phyloP scores from a whole-genome alignment of 2,888 invertebrate species.

The Boloria euphrosyne region DNA sequence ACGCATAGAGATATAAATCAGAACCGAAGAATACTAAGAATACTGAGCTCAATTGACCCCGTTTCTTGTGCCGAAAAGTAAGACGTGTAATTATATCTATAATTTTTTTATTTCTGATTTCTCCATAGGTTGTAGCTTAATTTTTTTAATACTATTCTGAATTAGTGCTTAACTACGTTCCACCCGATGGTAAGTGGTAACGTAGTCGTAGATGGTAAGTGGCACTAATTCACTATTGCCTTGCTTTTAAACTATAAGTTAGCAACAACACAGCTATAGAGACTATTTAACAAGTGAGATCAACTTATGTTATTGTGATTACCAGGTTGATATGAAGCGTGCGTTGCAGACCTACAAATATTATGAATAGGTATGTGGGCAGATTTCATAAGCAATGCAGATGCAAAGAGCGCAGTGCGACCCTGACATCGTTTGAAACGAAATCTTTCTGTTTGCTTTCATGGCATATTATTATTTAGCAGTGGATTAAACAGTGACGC shows the following conservation, averaged over 20 bases:
- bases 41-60: not conserved
- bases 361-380: not conserved
- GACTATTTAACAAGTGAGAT: too few relatives aligned
- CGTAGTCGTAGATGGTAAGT: too few relatives aligned
- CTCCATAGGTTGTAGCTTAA: too few relatives aligned
- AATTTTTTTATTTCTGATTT: too few relatives aligned
- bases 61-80: too few relatives aligned
- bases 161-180: too few relatives aligned
- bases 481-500: not conserved
- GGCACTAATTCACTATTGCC: too few relatives aligned
- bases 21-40: not conserved
- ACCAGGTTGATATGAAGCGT: not conserved
- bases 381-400: slow-evolving; percentile 23
- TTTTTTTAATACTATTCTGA: too few relatives aligned
- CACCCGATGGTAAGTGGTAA: too few relatives aligned
- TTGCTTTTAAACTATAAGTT: too few relatives aligned
- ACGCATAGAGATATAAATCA: slow-evolving; percentile 6
- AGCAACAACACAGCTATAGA: too few relatives aligned
- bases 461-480: slow-evolving; percentile 3
- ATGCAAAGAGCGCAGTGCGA: slow-evolving; percentile 15
- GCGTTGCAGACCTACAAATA: not conserved
- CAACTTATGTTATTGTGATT: not conserved
- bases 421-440: slow-evolving; percentile 17
- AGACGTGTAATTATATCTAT: too few relatives aligned
- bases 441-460: slow-evolving; percentile 15